Conservation (phyloP, 2,888 invertebrate genomes). For the Pachycephus smyrnensis region DNA sequence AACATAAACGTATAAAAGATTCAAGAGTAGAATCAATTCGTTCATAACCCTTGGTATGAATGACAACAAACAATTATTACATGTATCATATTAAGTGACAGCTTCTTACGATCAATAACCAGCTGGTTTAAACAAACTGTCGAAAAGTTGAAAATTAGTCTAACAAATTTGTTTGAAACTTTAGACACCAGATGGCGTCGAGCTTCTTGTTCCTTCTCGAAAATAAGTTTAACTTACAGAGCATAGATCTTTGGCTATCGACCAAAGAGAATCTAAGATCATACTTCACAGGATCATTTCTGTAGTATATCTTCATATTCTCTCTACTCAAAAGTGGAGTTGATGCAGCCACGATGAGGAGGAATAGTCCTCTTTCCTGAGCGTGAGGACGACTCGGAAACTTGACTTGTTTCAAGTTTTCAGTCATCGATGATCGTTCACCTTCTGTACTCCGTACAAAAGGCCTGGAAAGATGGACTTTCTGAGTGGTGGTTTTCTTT, state of each 20-base stretch:
- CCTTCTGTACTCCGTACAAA: conserved; percentile 9
- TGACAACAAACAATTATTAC: not conserved
- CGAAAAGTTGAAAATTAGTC: not conserved
- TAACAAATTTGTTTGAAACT: not conserved
- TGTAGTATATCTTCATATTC: conserved; percentile 74
- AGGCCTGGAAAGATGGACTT: conserved; percentile 15
- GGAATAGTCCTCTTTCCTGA: conserved; percentile 67
- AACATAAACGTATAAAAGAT: not conserved
- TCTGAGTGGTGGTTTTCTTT: conserved; percentile 20
- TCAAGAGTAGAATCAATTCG: not conserved
- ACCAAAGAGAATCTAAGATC: conserved; percentile 45
- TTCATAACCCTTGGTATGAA: not conserved
- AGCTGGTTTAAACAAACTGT: not conserved
- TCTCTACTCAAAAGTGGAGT: conserved; percentile 69
- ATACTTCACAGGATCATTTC: conserved; percentile 77
- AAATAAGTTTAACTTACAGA: not conserved
- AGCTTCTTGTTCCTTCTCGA: not conserved
- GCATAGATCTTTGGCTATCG: not conserved
- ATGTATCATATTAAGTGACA: not conserved
- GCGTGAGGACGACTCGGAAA: conserved; percentile 20
- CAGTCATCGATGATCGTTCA: conserved; percentile 26
- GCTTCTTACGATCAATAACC: not conserved
- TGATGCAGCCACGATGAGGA: conserved; percentile 72
- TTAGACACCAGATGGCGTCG: not conserved
- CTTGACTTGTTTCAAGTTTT: conserved; percentile 12